Percentiles rank a stretch among this genome's conserved stretches.
Evolutionary conservation across 2,113 vertebrate species (phyloP).

Genomic region (Mastomys natalensis): DNA sequence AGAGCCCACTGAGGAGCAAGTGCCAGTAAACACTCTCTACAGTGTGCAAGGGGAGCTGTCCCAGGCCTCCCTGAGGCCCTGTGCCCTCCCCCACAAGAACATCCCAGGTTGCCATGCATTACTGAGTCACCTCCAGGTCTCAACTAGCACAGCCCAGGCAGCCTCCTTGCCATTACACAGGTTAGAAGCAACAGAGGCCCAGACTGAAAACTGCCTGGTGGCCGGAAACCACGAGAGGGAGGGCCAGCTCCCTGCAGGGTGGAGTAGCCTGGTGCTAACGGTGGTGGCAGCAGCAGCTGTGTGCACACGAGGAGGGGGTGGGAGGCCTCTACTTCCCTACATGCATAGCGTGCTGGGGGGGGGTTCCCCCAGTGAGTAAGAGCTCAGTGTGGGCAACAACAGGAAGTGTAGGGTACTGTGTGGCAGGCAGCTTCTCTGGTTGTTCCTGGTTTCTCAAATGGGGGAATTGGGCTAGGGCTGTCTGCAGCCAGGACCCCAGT

Average conservation of each 20-base stretch:
- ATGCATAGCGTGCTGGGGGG: conserved; percentile 49
- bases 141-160: not conserved
- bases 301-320: conserved; percentile 20
- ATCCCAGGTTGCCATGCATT: not conserved
- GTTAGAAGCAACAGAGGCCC: not conserved
- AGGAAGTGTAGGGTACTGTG: conserved; percentile 79
- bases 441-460: conserved; percentile 66
- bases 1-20: not conserved
- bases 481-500: conserved; percentile 51
- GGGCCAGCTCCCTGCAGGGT: conserved; percentile 69
- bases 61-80: not conserved
- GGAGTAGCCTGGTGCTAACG: conserved; percentile 59
- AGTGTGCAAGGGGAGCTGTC: not conserved
- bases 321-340: conserved; percentile 79
- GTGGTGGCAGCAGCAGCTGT: not conserved
- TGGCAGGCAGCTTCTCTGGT: conserved; percentile 75
- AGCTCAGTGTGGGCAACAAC: conserved; percentile 76
- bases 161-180: not conserved
- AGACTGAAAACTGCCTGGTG: conserved; percentile 12
- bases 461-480: not conserved
- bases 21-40: rapidly evolving
- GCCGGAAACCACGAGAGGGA: conserved; percentile 74
- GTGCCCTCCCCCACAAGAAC: not conserved
- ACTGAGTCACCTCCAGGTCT: not conserved
- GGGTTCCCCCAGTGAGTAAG: conserved; percentile 81